Percentiles rank a stretch among this genome's conserved stretches.
phyloP scores from a whole-genome alignment of 2,888 invertebrate species.

The Nemotelus pantherinus region DNA sequence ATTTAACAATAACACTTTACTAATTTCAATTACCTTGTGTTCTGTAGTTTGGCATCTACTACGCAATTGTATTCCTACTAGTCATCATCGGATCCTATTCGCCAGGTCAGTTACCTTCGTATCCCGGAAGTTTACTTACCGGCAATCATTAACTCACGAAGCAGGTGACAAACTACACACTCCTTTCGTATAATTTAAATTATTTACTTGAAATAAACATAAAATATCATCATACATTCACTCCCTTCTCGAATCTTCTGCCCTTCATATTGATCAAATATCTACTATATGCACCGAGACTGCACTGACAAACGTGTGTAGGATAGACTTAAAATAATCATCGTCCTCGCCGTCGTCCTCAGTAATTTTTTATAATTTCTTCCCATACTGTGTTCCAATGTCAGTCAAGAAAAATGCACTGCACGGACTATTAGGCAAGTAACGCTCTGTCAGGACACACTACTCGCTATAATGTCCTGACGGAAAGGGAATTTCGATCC shows the following conservation, averaged over 20 bases:
- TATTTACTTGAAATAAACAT: slow-evolving; percentile 37
- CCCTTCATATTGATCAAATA: slow-evolving; percentile 32
- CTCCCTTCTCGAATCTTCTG: slow-evolving; percentile 6
- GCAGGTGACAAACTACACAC: slow-evolving; percentile 24
- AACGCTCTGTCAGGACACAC: slow-evolving; percentile 1
- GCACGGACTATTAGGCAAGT: slow-evolving; percentile 29
- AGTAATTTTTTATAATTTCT: slow-evolving; percentile 29
- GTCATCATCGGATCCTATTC: no score
- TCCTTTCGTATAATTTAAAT: slow-evolving; percentile 12
- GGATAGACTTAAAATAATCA: slow-evolving; percentile 17
- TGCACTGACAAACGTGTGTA: not conserved
- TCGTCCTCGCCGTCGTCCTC: slow-evolving; percentile 27
- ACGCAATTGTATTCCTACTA: no score
- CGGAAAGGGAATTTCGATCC: not conserved
- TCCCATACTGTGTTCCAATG: slow-evolving; percentile 13
- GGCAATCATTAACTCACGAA: not conserved
- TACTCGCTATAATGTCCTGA: no score
- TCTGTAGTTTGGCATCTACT: no score
- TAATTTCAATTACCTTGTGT: no score
- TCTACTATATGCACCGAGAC: not conserved
- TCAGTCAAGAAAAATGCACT: slow-evolving; percentile 29
- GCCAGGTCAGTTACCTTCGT: no score
- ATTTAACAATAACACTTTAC: no score
- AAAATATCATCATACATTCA: not conserved
- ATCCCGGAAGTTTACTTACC: slow-evolving; percentile 6